phyloP scores from a whole-genome alignment of 1,140 invertebrate genomes.

The Propsilocerus akamusi region DNA sequence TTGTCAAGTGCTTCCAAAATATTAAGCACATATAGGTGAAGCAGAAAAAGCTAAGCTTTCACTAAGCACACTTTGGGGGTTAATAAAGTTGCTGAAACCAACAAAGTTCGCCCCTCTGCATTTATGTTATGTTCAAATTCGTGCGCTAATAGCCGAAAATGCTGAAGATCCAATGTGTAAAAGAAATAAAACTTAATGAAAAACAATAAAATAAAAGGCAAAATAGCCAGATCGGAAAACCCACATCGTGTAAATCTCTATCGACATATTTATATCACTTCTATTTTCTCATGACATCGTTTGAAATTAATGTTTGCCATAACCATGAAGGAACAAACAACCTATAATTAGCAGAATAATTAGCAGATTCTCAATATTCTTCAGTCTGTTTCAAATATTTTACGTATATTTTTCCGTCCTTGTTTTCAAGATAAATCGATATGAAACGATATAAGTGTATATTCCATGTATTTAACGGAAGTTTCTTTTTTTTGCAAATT shows the following conservation, averaged over 20 bases:
- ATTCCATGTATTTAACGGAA: no score
- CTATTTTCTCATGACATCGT: background rate
- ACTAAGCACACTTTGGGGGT: no score
- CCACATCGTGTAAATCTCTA: background rate
- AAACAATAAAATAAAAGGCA: background rate
- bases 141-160: no score
- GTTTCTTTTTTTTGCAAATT: no score
- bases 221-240: background rate
- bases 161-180: no score
- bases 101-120: no score
- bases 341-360: conserved; percentile 1
- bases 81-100: no score
- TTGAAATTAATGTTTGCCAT: background rate
- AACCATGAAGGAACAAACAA: background rate
- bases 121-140: no score
- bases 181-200: conserved; percentile 2
- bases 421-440: background rate
- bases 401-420: background rate
- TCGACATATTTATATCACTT: conserved; percentile 1
- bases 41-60: no score
- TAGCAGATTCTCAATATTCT: background rate
- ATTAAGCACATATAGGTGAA: no score
- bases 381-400: no score
- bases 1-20: no score
- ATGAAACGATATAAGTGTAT: background rate